These are phyloP conservation scores for Promerops cafer DNA, from an alignment of 2,113 vertebrate genomes.

Conservation along the genomic window DNA sequence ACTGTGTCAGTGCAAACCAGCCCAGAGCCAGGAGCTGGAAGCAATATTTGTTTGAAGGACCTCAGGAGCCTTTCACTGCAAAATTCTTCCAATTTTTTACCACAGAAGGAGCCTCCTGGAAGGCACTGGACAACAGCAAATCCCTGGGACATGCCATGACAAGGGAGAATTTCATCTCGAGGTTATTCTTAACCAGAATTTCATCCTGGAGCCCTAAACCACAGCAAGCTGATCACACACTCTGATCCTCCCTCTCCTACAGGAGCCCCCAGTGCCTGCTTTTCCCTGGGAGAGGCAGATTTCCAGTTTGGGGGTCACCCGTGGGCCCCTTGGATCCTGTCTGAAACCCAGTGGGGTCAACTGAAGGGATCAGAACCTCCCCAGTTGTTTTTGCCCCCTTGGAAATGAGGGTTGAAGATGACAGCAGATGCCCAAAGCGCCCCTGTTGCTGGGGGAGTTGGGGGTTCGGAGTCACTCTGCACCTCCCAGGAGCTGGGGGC, in stretches of 20 bases:
- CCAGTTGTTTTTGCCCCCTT: fast-evolving
- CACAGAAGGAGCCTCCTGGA: neutral
- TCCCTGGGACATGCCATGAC: neutral
- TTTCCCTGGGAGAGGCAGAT: neutral
- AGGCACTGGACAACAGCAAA: neutral
- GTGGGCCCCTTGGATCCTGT: neutral
- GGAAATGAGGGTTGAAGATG: neutral
- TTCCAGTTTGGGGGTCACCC: neutral
- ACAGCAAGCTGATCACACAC: neutral
- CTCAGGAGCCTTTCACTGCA: neutral
- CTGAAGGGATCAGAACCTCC: neutral
- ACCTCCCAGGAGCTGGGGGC: neutral
- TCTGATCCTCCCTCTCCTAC: neutral
- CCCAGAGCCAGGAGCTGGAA: neutral
- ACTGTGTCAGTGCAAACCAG: neutral
- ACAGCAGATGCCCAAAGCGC: neutral
- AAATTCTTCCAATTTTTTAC: neutral
- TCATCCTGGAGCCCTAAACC: neutral
- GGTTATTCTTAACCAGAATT: too few relatives aligned
- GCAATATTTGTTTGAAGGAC: neutral
- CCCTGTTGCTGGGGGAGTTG: neutral
- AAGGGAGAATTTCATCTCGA: neutral
- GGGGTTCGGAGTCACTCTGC: neutral
- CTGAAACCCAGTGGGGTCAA: neutral
- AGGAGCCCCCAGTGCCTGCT: neutral